Percentiles rank a stretch among this genome's conserved stretches.
Evolutionary conservation across 2,888 invertebrate species (phyloP).

Genomic region (Chydorus sphaericus): DNA sequence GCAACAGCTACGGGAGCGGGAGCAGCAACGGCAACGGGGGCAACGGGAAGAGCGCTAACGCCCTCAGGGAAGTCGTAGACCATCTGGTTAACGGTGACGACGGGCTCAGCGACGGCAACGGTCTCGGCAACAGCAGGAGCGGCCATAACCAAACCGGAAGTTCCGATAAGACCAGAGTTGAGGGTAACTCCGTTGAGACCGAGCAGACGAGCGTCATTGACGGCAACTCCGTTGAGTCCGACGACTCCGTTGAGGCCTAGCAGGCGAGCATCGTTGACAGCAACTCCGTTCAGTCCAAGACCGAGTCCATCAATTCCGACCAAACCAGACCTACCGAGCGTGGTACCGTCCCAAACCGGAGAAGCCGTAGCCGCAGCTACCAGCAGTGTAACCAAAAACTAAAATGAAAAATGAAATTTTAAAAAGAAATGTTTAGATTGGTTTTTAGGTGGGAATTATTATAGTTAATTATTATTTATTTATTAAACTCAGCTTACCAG

Average conservation of each 20-base stretch:
- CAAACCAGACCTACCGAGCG: too few species aligned
- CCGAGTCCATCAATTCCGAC: background rate
- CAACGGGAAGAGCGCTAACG: background rate
- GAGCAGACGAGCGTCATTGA: constrained; percentile 17
- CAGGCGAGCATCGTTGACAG: constrained; percentile 1
- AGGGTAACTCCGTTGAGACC: constrained; percentile 16
- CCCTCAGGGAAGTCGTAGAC: background rate
- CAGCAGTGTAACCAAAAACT: background rate
- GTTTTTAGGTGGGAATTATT: background rate
- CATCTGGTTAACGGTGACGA: too few species aligned
- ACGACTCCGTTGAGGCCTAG: background rate
- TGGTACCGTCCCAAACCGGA: too few species aligned
- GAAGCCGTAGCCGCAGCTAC: background rate
- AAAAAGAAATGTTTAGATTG: background rate
- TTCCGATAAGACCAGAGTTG: constrained; percentile 16
- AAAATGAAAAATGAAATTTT: background rate
- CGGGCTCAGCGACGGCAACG: constrained; percentile 16
- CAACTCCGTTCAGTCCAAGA: background rate
- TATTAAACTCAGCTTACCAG: background rate
- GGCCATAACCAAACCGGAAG: constrained; percentile 25
- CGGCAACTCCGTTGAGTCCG: constrained; percentile 16
- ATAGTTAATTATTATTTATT: background rate
- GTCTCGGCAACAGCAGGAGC: constrained; percentile 27
- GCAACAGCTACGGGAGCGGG: constrained; percentile 1
- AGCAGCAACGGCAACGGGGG: constrained; percentile 12